Base-by-base conservation (phyloP, 2,888 invertebrate genomes). In the Hypena proboscidalis region DNA sequence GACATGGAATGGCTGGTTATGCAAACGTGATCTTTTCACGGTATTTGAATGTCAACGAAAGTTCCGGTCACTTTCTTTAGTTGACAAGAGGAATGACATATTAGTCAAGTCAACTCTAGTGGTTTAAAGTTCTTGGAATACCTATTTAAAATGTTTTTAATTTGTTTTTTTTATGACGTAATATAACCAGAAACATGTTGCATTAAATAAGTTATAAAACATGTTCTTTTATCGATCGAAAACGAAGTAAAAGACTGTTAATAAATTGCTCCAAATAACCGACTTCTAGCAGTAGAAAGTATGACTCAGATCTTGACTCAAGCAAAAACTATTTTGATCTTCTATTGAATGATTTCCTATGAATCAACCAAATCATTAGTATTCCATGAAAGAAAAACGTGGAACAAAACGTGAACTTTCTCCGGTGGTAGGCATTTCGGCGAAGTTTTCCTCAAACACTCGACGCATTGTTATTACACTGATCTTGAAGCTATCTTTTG, bases 21-120 rank as follows among this genome's bases (percentile, higher is more conserved):
- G 26, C 40, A 58, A 54, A 58, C 54, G 36, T 38, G 43, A 37
- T 20, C 46, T 40, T 44, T 39, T 36, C 26, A 43, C 20, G 4
- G 33, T 53, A 32, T 17, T 5, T 5, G 17, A 17, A 17, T 17
- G 17, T 7, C 26, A 11, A 46, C 23, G 54, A 58, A 58, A 41
- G 59, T 46, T 37, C 37, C 27, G 17, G 27, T 10, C 46, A 59
- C 54, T 55, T 58, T 53, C 59, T 53, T 55, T n/a, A n/a, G n/a
- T n/a, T n/a, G 34, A 26, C 25, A 37, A 33, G n/a, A n/a, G n/a
- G n/a, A n/a, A n/a, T n/a, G n/a, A n/a, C n/a, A n/a, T n/a, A n/a
- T n/a, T n/a, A n/a, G n/a, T n/a, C n/a, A n/a, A n/a, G n/a, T n/a
- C n/a, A n/a, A n/a, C n/a, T n/a, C n/a, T n/a, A n/a, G n/a, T n/a